phyloP scores from a whole-genome alignment of 2,113 vertebrate genomes.

The Oncorhynchus gorbuscha region DNA sequence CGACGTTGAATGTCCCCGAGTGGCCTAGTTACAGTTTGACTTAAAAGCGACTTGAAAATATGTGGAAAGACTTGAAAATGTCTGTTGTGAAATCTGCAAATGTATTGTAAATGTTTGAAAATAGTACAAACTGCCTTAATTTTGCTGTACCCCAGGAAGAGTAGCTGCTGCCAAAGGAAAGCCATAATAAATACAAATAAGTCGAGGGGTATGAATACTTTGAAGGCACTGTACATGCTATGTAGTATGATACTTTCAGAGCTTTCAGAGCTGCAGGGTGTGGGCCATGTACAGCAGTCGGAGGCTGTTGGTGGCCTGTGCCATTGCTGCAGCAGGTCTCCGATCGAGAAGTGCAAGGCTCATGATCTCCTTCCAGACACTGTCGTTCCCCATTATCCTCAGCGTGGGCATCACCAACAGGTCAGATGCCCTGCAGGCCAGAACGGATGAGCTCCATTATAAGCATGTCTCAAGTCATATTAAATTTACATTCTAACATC shows the following conservation, averaged over 20 bases:
- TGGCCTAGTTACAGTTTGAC: too few relatives aligned
- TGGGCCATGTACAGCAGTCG: not conserved
- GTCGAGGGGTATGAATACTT: too few relatives aligned
- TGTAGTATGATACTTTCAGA: not conserved
- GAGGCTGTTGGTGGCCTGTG: not conserved
- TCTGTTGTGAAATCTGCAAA: too few relatives aligned
- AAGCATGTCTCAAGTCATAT: not conserved
- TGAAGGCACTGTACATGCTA: not conserved
- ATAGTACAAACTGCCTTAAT: too few relatives aligned
- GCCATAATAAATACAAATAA: too few relatives aligned
- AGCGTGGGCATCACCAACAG: not conserved
- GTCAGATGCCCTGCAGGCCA: not conserved
- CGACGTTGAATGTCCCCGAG: too few relatives aligned
- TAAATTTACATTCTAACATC: too few relatives aligned
- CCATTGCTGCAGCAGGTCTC: not conserved
- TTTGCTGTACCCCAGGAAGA: too few relatives aligned
- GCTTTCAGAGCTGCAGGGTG: constrained; percentile 1
- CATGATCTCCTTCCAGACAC: not conserved
- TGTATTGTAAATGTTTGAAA: too few relatives aligned
- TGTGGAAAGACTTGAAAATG: too few relatives aligned
- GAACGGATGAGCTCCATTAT: not conserved
- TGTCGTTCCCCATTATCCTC: constrained; percentile 2
- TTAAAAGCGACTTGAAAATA: too few relatives aligned
- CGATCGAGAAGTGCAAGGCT: not conserved
- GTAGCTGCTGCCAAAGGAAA: too few relatives aligned